Percentiles rank a stretch among this genome's conserved stretches.
phyloP scores from a whole-genome alignment of 2,888 invertebrate species.

The Yponomeuta sedellus region DNA sequence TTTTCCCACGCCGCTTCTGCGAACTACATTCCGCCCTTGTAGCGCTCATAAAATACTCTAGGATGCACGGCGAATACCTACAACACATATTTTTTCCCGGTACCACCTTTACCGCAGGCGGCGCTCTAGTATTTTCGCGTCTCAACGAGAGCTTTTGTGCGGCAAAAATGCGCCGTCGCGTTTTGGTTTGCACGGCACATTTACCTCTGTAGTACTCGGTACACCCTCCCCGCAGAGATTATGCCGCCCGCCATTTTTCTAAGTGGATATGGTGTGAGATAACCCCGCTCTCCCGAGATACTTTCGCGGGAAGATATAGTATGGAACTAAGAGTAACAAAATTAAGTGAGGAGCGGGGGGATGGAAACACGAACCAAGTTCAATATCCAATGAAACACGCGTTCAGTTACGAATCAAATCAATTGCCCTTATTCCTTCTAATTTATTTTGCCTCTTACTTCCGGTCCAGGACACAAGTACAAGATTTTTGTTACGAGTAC shows the following conservation, averaged over 20 bases:
- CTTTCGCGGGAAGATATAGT: slow-evolving; percentile 4
- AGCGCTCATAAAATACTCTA: neutral
- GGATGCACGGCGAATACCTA: neutral
- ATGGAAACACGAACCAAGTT: too few species aligned
- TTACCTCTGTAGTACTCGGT: slow-evolving; percentile 37
- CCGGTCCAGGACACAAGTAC: too few species aligned
- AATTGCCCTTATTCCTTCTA: too few species aligned
- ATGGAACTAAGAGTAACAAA: neutral
- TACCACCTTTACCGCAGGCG: neutral
- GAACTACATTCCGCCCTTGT: neutral
- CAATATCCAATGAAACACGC: too few species aligned
- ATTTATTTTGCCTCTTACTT: too few species aligned
- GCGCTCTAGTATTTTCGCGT: neutral
- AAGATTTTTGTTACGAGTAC: too few species aligned
- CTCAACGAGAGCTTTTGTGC: slow-evolving; percentile 15
- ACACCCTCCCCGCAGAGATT: slow-evolving; percentile 53
- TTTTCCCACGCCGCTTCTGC: neutral
- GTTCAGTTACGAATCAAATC: too few species aligned
- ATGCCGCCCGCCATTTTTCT: slow-evolving; percentile 51
- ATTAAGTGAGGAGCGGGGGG: too few species aligned
- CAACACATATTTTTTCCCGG: neutral
- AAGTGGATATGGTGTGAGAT: slow-evolving; percentile 45
- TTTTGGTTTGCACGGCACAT: slow-evolving; percentile 67
- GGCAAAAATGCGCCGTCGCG: slow-evolving; percentile 50
- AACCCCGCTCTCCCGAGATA: neutral